Evolutionary conservation across 2,888 invertebrate species (phyloP).

Genomic region (Hesperia comma): DNA sequence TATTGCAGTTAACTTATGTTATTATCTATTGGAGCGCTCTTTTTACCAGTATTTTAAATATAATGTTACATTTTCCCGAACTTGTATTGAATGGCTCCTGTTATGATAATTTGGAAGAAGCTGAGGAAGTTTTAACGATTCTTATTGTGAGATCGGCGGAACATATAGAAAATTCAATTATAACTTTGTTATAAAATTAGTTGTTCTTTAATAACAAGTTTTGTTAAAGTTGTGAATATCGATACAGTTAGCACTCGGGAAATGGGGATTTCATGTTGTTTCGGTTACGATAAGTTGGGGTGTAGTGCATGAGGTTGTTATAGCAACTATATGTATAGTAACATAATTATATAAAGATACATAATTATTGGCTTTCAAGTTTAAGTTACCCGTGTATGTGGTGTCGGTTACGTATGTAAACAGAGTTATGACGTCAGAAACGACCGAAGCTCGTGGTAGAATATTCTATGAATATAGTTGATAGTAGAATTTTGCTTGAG

Average conservation of each 20-base stretch:
- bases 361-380: too few species aligned
- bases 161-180: conserved; percentile 24
- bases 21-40: neutral
- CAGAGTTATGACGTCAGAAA: neutral
- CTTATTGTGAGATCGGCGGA: conserved; percentile 20
- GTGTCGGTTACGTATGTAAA: neutral
- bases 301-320: neutral
- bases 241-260: conserved; percentile 10
- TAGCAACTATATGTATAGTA: too few species aligned
- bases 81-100: conserved; percentile 12
- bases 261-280: neutral
- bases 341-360: too few species aligned
- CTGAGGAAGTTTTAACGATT: conserved; percentile 17
- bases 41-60: neutral
- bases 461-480: too few species aligned
- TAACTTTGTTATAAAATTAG: conserved; percentile 21
- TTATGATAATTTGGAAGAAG: conserved; percentile 13
- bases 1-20: too few species aligned
- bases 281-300: neutral
- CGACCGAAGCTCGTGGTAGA: neutral
- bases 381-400: too few species aligned
- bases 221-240: conserved; percentile 9
- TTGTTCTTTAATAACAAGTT: conserved; percentile 14
- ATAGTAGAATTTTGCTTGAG: too few species aligned
- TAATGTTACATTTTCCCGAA: conserved; percentile 6